Base-by-base conservation (phyloP, 1,140 invertebrate species). In the Cryptotermes secundus region DNA sequence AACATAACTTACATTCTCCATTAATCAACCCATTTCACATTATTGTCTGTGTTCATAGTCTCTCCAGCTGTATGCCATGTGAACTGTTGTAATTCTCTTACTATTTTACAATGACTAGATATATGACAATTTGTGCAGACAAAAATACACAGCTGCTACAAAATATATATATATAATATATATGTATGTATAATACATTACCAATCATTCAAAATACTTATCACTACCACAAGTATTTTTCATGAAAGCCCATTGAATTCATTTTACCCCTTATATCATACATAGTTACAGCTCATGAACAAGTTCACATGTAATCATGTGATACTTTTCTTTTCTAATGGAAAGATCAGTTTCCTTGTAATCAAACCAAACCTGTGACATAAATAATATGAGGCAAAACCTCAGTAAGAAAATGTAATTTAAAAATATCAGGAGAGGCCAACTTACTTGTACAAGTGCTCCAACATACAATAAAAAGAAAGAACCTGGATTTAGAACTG, bases 61-160 rank as follows among this genome's bases (percentile, higher is more conserved):
- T 72, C 59, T 53, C 53, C n/a, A 45, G 38, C 24, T 81, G 35
- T 81, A 81, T 81, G 81, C 81, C 81, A 83, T 83, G 35, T 65
- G 65, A 35, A 36, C 34, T 59, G 35, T 83, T 35, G 24, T 49
- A 59, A 12, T 36, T 35, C 35, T 65, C 31, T 24, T 59, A 42
- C 31, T 72, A 84, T 84, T 82, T 53, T 82, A 84, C 80, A 84
- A 81, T 84, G 84, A 84, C 84, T 84, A 84, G 84, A 84, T 82
- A 84, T 65, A 84, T 42, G 42, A 84, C 34, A 34, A 80, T 53
- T 84, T 84, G 84, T 81, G 84, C 84, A 84, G 80, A 82, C 84
- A 84, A 65, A 84, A 82, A 82, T 24, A 65, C 45, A 65, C 59
- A 84, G 80, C 84, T 84, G 84, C 84, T 84, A 84, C 34, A 65